Base-by-base conservation (phyloP, 2,113 vertebrate species). In the Forbesichthys papilliferus region DNA sequence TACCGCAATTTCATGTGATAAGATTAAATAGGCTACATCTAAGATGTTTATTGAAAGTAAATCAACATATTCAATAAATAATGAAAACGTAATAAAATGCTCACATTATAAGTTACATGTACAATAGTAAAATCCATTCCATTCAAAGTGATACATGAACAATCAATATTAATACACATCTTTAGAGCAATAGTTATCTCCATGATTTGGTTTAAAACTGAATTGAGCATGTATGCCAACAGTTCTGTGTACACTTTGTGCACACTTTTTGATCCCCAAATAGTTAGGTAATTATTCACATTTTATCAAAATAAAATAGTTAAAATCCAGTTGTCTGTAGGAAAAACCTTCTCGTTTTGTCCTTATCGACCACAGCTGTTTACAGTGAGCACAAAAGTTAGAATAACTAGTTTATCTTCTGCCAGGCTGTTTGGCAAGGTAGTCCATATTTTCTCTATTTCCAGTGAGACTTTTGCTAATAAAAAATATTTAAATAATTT, bases 111-210 rank as follows among this genome's bases (percentile, higher is more conserved):
- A 84, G 71, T 82, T 83, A 87, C 88, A 88, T 69, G 53, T 86
- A 90, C 82, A 66, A 84, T 76, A 88, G 85, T 85, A 85, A 79
- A 85, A 89, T 87, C 87, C 81, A 88, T 90, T 90, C 88, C 82
- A 78, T 68, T 42, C 36, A 5, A 85, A 66, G 66, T 82, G 75
- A 79, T 83, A 82, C 84, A 86, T 76, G 85, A 84, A 85, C 80
- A 81, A 85, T 80, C 82, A 86, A 62, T 85, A 84, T 90, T 74
- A 74, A 75, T 83, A 88, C 86, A 80, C 78, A 67, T 77, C 74
- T 71, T 62, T 16, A 52, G 75, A 75, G 78, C 48, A 81, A 74
- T 80, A 87, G 77, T 58, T 75, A 77, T 65, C 66, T 79, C 74
- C 86, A 84, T 73, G 80, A 78, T 70, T 61, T 78, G 6, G 18